Evolutionary conservation across 2,113 vertebrate genomes (phyloP).

Genomic region (Otocyon megalotis): DNA sequence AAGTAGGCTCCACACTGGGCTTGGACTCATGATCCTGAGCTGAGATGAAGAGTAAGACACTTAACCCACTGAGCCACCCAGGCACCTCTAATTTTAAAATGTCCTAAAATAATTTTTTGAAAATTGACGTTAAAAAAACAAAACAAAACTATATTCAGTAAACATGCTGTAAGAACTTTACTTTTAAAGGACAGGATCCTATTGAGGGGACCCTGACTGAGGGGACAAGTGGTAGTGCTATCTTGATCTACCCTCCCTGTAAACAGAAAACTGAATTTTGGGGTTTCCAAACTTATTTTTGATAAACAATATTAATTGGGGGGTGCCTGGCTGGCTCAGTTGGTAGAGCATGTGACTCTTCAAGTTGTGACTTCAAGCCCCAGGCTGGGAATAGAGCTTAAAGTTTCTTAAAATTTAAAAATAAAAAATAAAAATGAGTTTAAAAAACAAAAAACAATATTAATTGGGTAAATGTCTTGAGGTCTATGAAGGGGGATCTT

Average conservation of each 20-base stretch:
- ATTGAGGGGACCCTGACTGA: not conserved
- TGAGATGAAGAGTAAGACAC: not conserved
- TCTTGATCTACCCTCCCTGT: not conserved
- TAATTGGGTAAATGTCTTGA: not conserved
- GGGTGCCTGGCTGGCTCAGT: not conserved
- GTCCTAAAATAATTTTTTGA: not conserved
- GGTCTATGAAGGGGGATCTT: not conserved
- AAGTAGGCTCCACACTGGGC: not conserved
- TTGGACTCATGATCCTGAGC: not conserved
- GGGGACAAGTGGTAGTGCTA: accelerated
- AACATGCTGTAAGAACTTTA: not conserved
- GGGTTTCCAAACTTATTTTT: not conserved
- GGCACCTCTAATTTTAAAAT: not conserved
- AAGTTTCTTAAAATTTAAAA: too few relatives aligned
- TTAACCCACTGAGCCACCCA: not conserved
- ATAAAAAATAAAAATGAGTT: not conserved
- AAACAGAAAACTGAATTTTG: not conserved
- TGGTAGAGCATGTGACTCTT: not conserved
- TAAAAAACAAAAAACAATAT: not conserved
- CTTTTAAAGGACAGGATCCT: not conserved
- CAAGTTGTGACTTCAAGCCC: not conserved
- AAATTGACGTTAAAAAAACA: not conserved
- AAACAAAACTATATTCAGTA: not conserved
- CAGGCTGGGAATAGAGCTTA: not conserved
- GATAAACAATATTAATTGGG: not conserved